phyloP scores from a whole-genome alignment of 2,797 vertebrate species.

The Rhyacichthys aspro region DNA sequence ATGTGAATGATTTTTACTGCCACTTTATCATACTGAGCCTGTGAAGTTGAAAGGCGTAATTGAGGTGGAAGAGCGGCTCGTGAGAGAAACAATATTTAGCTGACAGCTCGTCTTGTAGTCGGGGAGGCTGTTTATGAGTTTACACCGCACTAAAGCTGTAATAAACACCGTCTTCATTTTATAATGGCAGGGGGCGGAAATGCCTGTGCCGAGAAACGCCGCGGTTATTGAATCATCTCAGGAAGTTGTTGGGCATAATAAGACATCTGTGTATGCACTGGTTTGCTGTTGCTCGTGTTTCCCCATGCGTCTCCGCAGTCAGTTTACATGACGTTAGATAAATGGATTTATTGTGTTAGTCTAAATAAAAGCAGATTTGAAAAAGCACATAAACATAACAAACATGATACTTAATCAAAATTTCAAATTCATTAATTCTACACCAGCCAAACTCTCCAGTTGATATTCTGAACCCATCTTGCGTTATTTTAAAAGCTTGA shows the following conservation, averaged over 20 bases:
- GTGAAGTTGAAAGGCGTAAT: conserved; percentile 99
- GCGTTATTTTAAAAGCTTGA: no score
- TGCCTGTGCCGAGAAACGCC: conserved; percentile 81
- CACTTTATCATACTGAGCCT: conserved; percentile 98
- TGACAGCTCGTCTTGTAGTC: conserved; percentile 96
- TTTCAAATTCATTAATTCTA: no score
- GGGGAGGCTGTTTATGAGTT: conserved; percentile 97
- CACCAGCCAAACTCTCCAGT: no score
- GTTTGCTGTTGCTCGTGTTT: conserved; percentile 60
- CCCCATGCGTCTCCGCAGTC: conserved; percentile 5
- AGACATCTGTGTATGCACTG: conserved; percentile 33
- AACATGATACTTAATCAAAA: no score
- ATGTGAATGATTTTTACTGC: conserved; percentile 99
- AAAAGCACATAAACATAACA: no score
- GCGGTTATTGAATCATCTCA: conserved; percentile 85
- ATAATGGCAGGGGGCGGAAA: conserved; percentile 87
- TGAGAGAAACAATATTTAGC: conserved; percentile 99
- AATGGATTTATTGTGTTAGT: conserved; percentile 11
- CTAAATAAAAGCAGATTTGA: neutral
- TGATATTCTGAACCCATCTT: no score
- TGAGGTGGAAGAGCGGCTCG: conserved; percentile 98
- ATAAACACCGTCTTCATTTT: conserved; percentile 96
- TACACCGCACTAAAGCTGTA: conserved; percentile 95
- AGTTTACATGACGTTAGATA: conserved; percentile 5
- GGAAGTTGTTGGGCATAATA: conserved; percentile 63